Base-by-base conservation (phyloP, 1,140 invertebrate genomes). In the Magallana gigas region DNA sequence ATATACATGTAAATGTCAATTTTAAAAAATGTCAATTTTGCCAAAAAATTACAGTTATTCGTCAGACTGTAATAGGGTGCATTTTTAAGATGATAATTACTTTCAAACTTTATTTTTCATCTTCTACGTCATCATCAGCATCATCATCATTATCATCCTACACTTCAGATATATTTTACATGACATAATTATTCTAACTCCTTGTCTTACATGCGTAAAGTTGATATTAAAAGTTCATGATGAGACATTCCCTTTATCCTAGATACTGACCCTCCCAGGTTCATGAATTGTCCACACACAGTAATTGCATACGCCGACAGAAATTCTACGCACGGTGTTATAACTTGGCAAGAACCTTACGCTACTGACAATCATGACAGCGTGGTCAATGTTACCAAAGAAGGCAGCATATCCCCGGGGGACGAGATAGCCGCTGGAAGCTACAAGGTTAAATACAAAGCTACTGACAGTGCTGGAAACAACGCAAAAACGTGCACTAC, bases 211-310 rank as follows among this genome's bases (percentile, higher is more conserved):
- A 48, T 48, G 36, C 36, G 36, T 48, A 48, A 48, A 48, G 36
- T 48, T 48, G 62, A 64, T 64, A 16, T 18, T 64, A 4, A 14
- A 64, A 7, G 62, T 16, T 16, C 62, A 64, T 64, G 62, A 4
- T 1, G 36, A 48, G 36, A 48, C 36, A 48, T 48, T 48, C 36
- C 36, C 36, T 48, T 11, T 82, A 8, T 82, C 48, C 56, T 18
- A 87, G 86, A 87, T 59, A 87, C 48, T 14, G 56, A 84, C 71
- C 87, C 87, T 7, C 87, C 87, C 8, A 57, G 36, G 12, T 57
- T 87, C 0, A 29, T 29, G 29, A 71, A 84, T 71, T 87, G 87
- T 60, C 29, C n/a, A 14, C 60, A 12, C 14, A 36, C n/a, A 12
- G n/a, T 87, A 8, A 36, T 29, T 14, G 64, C n/a, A 29, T 36